Conservation (phyloP, 2,113 vertebrate species). For the Ochotona princeps region DNA sequence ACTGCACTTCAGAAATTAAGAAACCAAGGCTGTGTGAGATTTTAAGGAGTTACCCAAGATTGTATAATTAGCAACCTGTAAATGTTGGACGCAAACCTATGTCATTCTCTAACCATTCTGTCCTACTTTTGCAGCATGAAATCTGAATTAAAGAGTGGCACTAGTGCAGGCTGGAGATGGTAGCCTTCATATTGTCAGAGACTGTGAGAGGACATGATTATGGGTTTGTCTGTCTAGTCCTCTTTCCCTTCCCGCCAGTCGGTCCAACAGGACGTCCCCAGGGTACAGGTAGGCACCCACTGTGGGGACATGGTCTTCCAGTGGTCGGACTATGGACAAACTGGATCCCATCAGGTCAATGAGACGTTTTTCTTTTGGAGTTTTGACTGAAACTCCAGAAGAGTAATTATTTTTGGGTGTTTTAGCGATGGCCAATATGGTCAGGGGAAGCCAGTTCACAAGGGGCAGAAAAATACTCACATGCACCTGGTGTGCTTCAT, state of each 20-base stretch:
- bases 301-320: background rate
- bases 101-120: background rate
- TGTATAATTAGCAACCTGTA: background rate
- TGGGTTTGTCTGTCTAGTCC: background rate
- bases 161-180: background rate
- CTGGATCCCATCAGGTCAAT: background rate
- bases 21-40: background rate
- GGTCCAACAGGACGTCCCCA: background rate
- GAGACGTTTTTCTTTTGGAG: constrained; percentile 19
- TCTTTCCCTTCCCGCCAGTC: background rate
- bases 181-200: background rate
- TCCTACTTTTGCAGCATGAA: background rate
- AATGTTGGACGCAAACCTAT: constrained; percentile 6
- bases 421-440: background rate
- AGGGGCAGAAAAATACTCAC: background rate
- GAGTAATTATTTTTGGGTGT: background rate
- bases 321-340: background rate
- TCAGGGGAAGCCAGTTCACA: constrained; percentile 22
- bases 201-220: background rate
- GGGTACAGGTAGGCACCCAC: background rate
- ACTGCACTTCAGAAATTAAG: constrained; percentile 39
- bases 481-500: background rate
- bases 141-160: background rate
- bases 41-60: background rate
- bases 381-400: constrained; percentile 42